phyloP scores from a whole-genome alignment of 2,888 invertebrate species.

The Tillus elongatus region DNA sequence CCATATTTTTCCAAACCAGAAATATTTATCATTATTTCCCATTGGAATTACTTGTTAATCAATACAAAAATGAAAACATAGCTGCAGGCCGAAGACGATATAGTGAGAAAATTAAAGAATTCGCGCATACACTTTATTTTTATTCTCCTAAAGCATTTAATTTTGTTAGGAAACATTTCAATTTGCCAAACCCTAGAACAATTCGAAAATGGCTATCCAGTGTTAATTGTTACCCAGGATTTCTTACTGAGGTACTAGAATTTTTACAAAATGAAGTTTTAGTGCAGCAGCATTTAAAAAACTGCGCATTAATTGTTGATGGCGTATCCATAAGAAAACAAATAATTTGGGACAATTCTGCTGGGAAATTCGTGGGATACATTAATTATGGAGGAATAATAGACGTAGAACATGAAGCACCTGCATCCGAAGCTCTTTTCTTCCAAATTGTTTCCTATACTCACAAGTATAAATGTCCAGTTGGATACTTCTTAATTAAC shows the following conservation, averaged over 20 bases:
- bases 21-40: slow-evolving; percentile 1
- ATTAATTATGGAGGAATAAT: slow-evolving; percentile 17
- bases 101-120: too few species aligned
- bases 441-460: slow-evolving; percentile 18
- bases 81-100: too few species aligned
- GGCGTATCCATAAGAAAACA: slow-evolving; percentile 9
- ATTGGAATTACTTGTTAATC: too few species aligned
- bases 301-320: slow-evolving; percentile 17
- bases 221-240: slow-evolving; percentile 21
- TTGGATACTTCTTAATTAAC: slow-evolving; percentile 22
- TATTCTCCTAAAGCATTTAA: slow-evolving; percentile 22
- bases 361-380: slow-evolving; percentile 16
- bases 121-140: slow-evolving; percentile 8
- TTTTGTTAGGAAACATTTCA: slow-evolving; percentile 19
- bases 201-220: slow-evolving; percentile 13
- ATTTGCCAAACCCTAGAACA: slow-evolving; percentile 20
- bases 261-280: slow-evolving; percentile 18
- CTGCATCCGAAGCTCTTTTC: slow-evolving; percentile 17
- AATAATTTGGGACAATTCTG: slow-evolving; percentile 10
- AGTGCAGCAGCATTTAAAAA: slow-evolving; percentile 14
- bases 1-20: too few species aligned
- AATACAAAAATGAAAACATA: too few species aligned
- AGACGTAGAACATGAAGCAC: slow-evolving; percentile 13
- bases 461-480: slow-evolving; percentile 19
- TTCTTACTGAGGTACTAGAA: slow-evolving; percentile 14